Conservation (phyloP, 2,113 vertebrate species). For the Cynoglossus semilaevis region DNA sequence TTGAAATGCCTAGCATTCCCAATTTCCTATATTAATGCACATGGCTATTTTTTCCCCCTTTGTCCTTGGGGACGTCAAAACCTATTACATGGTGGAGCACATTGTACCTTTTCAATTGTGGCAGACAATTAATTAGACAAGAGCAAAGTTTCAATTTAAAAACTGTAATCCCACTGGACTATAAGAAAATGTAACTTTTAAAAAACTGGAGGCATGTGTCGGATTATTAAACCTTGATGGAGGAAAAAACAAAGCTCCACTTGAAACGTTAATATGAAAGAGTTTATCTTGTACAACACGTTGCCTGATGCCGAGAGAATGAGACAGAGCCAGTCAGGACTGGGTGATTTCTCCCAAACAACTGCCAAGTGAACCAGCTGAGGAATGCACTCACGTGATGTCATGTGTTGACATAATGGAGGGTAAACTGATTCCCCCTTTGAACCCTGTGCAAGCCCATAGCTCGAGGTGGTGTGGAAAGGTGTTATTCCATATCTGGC, state of each 20-base stretch:
- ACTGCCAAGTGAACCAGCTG: constrained; percentile 52
- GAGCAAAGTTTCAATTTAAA: constrained; percentile 58
- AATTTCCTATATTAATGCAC: no score
- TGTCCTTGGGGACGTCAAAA: constrained; percentile 53
- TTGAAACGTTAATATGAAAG: background rate
- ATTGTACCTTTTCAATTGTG: constrained; percentile 71
- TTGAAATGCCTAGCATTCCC: no score
- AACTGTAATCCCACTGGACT: constrained; percentile 66
- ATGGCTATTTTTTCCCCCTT: background rate
- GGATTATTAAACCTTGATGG: constrained; percentile 23
- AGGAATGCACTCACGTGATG: constrained; percentile 57
- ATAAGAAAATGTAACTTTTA: constrained; percentile 59
- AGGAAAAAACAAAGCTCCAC: background rate
- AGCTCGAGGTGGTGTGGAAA: constrained; percentile 24
- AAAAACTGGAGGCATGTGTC: constrained; percentile 1
- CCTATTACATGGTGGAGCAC: constrained; percentile 64
- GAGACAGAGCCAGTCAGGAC: constrained; percentile 17
- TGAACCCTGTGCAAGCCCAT: constrained; percentile 29
- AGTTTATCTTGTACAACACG: background rate
- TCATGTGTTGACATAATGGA: constrained; percentile 57
- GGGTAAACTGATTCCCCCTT: constrained; percentile 40
- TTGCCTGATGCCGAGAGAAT: constrained; percentile 8
- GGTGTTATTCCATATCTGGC: constrained; percentile 23
- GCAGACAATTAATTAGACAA: constrained; percentile 72
- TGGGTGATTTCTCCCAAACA: constrained; percentile 46